Evolutionary conservation across 2,888 invertebrate genomes (phyloP), one percentile per base, ranked within the genome.

Genomic region (Mamestra brassicae): DNA sequence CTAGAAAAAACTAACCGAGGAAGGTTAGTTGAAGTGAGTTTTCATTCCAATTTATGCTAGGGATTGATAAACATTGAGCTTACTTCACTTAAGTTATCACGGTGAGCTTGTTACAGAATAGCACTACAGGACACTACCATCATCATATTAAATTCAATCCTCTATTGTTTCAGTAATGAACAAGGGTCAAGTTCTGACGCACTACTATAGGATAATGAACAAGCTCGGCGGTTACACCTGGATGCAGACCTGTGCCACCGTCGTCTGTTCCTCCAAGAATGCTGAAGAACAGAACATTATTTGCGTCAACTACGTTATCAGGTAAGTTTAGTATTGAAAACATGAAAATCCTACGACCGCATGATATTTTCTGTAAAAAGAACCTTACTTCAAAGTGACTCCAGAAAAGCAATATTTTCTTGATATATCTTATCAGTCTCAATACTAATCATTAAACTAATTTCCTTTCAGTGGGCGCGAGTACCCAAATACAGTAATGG

Each of bases 221-320:
- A 99, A 99, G 94, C 98, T 97, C 87, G 99, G 99, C 8, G 99
- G 99, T 54, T 99, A 98, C 96, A 99, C 99, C 71, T 99, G 99
- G 99, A 96, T 99, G 90, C 99, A 99, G 95, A 99, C 99, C 0
- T 99, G 99, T 94, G 99, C 99, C 77, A 99, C 99, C 0, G 99
- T 99, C 61, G 98, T 99, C 74, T 99, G 99, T 96, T 99, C 98
- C 92, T 98, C 98, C 70, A 99, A 99, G 96, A 99, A 99, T 91
- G 98, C 98, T 8, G 99, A 99, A 83, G 99, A 99, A 93, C 99
- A 99, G 95, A 99, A 99, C 92, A 99, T 99, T 89, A 99, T 99
- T 85, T 99, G 99, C 92, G 99, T 99, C 90, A 99, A 99, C 96
- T 99, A 99, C 95, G 99, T 99, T 83, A 98, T 99, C 91, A 99